Percentiles rank a stretch among this genome's conserved stretches.
These are phyloP conservation scores for Drusus annulatus DNA, from an alignment of 1,140 invertebrate species.

Conservation along the genomic window DNA sequence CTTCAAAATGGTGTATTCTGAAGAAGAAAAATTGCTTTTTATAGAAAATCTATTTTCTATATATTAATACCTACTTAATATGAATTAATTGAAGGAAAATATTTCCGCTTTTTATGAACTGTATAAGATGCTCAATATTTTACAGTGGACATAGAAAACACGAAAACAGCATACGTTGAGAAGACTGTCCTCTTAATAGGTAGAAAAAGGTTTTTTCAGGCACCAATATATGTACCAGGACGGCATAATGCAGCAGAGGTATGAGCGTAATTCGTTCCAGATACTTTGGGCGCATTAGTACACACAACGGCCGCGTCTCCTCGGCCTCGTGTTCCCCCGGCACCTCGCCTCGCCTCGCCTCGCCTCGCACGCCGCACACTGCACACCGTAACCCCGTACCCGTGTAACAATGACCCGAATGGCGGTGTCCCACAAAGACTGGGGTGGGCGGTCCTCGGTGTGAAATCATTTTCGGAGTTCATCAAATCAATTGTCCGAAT, in stretches of 20 bases:
- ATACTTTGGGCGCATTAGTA: constrained; percentile 53
- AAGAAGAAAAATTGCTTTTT: no score
- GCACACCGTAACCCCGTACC: background rate
- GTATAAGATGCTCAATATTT: background rate
- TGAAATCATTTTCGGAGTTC: constrained; percentile 30
- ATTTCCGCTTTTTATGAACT: no score
- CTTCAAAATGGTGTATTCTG: no score
- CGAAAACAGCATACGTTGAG: no score
- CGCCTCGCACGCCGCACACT: background rate
- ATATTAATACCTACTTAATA: no score
- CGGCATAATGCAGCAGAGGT: constrained; percentile 45
- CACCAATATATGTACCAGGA: constrained; percentile 21
- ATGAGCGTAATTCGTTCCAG: constrained; percentile 52
- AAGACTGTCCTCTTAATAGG: no score
- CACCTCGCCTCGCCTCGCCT: constrained; percentile 16
- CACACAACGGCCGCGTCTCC: constrained; percentile 40
- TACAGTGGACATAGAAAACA: no score
- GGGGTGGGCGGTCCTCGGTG: constrained; percentile 38
- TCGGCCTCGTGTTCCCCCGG: constrained; percentile 34
- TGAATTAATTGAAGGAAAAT: no score
- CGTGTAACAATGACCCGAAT: constrained; percentile 47
- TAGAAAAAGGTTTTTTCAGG: no score
- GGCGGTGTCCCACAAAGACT: constrained; percentile 52
- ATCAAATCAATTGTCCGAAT: constrained; percentile 25
- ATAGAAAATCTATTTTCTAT: no score